Evolutionary conservation across 2,113 vertebrate species (phyloP), one percentile per base, ranked within the genome.

Genomic region (Mungos mungo): DNA sequence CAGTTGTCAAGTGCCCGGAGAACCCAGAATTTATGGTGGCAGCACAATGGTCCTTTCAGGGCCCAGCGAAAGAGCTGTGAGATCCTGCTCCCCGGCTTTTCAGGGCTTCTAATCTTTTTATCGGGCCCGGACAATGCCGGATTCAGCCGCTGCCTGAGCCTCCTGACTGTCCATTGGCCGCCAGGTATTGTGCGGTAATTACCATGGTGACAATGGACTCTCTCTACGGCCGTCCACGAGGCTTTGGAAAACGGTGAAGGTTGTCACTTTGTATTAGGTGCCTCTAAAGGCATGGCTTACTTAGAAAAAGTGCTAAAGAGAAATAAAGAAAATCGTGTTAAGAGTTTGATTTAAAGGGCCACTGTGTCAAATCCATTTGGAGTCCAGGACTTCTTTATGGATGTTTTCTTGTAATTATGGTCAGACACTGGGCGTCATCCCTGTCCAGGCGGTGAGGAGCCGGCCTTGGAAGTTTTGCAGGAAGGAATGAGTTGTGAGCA

Each of bases 21-120:
- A 99, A 99, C 98, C 98, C 99, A 99, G 99, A 99, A 99, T 99
- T 99, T 99, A 99, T 99, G 98, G 98, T 98, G 96, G 97, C 83
- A 98, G 98, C 98, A 99, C 99, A 99, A 99, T 99, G 99, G 99
- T 98, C 98, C 99, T 99, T 99, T 99, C 99, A 99, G 99, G 98
- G 47, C 97, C 97, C 95, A 96, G 98, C 98, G 98, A 98, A 98
- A 98, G 99, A 99, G 99, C 99, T 99, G 99, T 99, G 99, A 99
- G 99, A 99, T 99, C 99, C 98, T n/a, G 98, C 98, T 99, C 98
- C 99, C 98, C 97, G 98, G 99, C 99, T 99, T 99, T 99, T 99
- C 99, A 99, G 98, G 96, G 98, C 98, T 96, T 97, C 99, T 99
- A 99, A 99, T 99, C 99, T 99, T 99, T 99, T 99, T 99, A 99